phyloP scores from a whole-genome alignment of 2,113 vertebrate species.

The Solea solea region DNA sequence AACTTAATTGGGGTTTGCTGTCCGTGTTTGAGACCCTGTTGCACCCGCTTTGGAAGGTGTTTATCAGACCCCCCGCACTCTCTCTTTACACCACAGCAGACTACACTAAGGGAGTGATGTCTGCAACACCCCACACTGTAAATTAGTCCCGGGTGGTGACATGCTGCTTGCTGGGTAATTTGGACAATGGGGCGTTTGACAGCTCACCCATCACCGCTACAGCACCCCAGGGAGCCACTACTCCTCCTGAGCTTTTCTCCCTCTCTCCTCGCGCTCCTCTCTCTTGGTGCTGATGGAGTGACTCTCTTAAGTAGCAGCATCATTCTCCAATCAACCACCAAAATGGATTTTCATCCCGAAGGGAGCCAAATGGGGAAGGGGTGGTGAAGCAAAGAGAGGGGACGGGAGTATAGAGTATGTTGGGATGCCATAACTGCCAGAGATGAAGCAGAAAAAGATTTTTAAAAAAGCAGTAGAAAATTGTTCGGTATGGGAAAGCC shows the following conservation, averaged over 20 bases:
- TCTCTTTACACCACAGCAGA: constrained; percentile 26
- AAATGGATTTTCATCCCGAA: constrained; percentile 80
- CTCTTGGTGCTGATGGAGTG: constrained; percentile 76
- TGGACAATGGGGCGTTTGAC: constrained; percentile 90
- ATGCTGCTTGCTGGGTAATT: constrained; percentile 82
- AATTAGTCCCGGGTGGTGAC: constrained; percentile 87
- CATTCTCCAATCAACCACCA: constrained; percentile 83
- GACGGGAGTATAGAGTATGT: constrained; percentile 18
- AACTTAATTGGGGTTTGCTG: constrained; percentile 68
- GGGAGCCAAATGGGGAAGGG: constrained; percentile 19
- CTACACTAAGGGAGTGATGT: constrained; percentile 71
- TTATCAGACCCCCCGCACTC: constrained; percentile 22
- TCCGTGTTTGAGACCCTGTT: constrained; percentile 28
- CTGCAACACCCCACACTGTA: constrained; percentile 61
- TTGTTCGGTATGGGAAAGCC: background rate
- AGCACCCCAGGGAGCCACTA: constrained; percentile 80
- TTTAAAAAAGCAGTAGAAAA: constrained; percentile 6
- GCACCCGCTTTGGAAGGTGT: constrained; percentile 43
- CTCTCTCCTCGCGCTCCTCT: constrained; percentile 56
- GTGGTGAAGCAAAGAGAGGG: background rate
- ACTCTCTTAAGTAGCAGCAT: constrained; percentile 84
- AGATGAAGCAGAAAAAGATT: constrained; percentile 10
- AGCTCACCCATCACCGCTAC: constrained; percentile 85
- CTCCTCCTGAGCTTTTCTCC: constrained; percentile 78
- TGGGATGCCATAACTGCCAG: constrained; percentile 24